Conservation (phyloP, 2,797 vertebrate species). For the Trematomus bernacchii region DNA sequence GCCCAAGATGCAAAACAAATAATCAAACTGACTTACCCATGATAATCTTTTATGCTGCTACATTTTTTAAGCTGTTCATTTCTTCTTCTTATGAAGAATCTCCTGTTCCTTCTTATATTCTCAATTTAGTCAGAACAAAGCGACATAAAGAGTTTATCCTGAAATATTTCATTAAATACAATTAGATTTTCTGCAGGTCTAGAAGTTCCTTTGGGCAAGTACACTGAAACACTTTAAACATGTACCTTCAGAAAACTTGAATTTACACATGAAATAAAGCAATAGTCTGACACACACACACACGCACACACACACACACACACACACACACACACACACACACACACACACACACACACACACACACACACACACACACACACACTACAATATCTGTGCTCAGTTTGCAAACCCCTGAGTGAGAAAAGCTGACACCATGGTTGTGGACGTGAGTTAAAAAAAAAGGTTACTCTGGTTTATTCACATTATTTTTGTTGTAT, state of each 20-base stretch:
- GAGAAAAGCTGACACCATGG: slow-evolving; percentile 74
- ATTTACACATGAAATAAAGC: background rate
- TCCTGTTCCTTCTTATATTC: background rate
- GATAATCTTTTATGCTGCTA: background rate
- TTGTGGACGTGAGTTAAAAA: slow-evolving; percentile 55
- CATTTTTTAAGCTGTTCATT: background rate
- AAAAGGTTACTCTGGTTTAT: slow-evolving; percentile 82
- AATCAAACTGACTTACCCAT: too few relatives aligned
- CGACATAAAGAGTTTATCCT: background rate
- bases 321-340: slow-evolving; percentile 15
- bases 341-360: slow-evolving; percentile 4
- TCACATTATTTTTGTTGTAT: slow-evolving; percentile 77
- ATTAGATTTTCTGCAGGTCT: background rate
- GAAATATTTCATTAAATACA: slow-evolving; percentile 7
- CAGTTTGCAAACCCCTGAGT: slow-evolving; percentile 56
- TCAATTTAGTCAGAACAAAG: slow-evolving; percentile 1
- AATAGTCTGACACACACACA: background rate
- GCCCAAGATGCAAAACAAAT: background rate
- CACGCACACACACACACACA: slow-evolving; percentile 13
- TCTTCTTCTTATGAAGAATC: too few relatives aligned
- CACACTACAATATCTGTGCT: slow-evolving; percentile 11
- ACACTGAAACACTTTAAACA: background rate
- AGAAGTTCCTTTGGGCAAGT: background rate
- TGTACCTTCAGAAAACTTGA: background rate
- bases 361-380: slow-evolving; percentile 7